Base-by-base conservation (phyloP, 2,888 invertebrate species). In the Auanema freiburgensis region DNA sequence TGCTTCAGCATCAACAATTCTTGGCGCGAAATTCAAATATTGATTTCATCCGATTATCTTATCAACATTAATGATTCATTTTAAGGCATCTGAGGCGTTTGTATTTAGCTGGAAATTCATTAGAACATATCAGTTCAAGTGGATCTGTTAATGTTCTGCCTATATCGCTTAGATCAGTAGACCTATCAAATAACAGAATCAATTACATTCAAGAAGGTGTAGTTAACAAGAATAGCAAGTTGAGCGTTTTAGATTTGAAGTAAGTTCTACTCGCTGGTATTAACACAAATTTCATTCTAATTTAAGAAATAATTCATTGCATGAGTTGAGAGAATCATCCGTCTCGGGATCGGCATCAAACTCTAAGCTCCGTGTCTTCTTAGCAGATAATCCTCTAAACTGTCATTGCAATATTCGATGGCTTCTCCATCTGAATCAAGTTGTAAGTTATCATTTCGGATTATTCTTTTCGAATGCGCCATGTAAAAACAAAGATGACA, bases 81-180 rank as follows among this genome's bases (percentile, higher is more conserved):
- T 63, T 18, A 53, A 69, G 76, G 56, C 64, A 66, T 14, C 61
- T 76, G 14, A 66, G 66, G 43, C 66, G 76, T 5, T 61, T 76
- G 11, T 74, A 76, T 65, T 46, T 76, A 50, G 62, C 76, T 44
- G 70, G 69, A 42, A 76, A 76, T 59, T 65, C 59, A 10, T 21
- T 76, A 40, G 74, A 76, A 61, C 74, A 74, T 57, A 33, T 74
- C 2, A 62, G 71, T 3, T 51, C 62, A 5, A 59, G 66, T 6
- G 74, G 68, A 24, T 63, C 63, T 46, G 69, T 74, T 18, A 74
- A 74, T 62, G 68, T 69, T 2, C 54, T 74, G 11, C 74, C 74
- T 5, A 46, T 52, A 6, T 55, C 58, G 23, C 58, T 74, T 40
- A 65, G 65, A 52, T 65, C 67, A 23, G 64, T 71, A 40, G 74